These are phyloP conservation scores for Xenotilapia leptura DNA, from an alignment of 2,113 vertebrate species.

Conservation along the genomic window DNA sequence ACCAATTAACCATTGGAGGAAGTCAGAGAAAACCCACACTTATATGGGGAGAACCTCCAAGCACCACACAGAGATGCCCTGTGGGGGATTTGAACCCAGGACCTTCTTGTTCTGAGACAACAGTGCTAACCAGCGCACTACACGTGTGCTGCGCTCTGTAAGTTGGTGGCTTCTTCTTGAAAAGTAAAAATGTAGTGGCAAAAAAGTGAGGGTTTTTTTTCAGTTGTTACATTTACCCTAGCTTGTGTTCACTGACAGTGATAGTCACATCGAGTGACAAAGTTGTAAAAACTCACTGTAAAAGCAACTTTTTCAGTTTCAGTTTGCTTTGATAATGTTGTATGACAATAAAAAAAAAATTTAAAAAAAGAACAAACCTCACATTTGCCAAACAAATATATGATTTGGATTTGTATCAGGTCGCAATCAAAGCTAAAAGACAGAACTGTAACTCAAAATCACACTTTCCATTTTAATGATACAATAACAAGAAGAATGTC, in stretches of 20 bases:
- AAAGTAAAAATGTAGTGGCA: not conserved
- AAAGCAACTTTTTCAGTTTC: not conserved
- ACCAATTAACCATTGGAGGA: not conserved
- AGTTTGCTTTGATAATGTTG: not conserved
- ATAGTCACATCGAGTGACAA: not conserved
- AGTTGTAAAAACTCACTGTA: not conserved
- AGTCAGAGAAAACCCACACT: not conserved
- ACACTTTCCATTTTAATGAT: not conserved
- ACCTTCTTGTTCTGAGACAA: not conserved
- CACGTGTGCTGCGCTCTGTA: fast-evolving
- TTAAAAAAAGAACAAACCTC: not conserved
- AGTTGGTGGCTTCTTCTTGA: not conserved
- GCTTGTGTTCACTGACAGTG: not conserved
- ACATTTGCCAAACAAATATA: not conserved
- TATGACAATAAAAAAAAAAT: not conserved
- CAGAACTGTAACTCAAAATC: not conserved
- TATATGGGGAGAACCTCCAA: not conserved
- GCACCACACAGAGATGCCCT: not conserved
- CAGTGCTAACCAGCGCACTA: not conserved
- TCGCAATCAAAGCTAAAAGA: not conserved
- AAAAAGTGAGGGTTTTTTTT: not conserved
- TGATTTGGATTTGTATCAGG: not conserved
- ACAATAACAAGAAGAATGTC: not conserved
- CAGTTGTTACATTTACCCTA: not conserved
- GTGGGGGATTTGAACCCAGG: not conserved